Evolutionary conservation across 1,140 invertebrate species (phyloP).

Genomic region (Hormaphis cornu): DNA sequence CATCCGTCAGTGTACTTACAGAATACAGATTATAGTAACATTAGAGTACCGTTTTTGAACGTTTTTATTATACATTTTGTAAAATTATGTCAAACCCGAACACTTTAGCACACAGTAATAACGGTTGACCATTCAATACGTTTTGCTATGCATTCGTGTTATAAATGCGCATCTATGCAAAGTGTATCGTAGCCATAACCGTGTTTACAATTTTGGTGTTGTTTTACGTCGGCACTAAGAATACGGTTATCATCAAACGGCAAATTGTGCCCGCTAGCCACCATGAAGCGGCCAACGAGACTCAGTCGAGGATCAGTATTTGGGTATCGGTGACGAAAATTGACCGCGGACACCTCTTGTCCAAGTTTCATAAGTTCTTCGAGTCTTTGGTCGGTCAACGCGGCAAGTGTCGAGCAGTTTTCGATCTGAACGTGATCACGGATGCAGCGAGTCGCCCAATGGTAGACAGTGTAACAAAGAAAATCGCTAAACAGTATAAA

Average conservation of each 20-base stretch:
- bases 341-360: neutral
- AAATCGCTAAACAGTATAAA: neutral
- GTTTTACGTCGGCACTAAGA: neutral
- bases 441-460: neutral
- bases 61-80: no score
- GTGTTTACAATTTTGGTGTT: neutral
- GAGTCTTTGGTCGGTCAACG: neutral
- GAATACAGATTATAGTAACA: no score
- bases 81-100: no score
- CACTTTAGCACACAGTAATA: no score
- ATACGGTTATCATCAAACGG: neutral
- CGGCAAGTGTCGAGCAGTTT: neutral
- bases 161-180: slow-evolving; percentile 3
- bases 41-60: no score
- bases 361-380: slow-evolving; percentile 16
- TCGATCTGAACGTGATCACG: slow-evolving; percentile 11
- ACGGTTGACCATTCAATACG: no score
- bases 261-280: neutral
- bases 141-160: neutral
- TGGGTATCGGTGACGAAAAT: slow-evolving; percentile 22
- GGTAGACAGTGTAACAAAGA: neutral
- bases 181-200: neutral
- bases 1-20: no score
- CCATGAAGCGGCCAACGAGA: neutral
- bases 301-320: neutral